Evolutionary conservation across 2,797 vertebrate genomes (phyloP).

Genomic region (Pogoniulus pusillus): DNA sequence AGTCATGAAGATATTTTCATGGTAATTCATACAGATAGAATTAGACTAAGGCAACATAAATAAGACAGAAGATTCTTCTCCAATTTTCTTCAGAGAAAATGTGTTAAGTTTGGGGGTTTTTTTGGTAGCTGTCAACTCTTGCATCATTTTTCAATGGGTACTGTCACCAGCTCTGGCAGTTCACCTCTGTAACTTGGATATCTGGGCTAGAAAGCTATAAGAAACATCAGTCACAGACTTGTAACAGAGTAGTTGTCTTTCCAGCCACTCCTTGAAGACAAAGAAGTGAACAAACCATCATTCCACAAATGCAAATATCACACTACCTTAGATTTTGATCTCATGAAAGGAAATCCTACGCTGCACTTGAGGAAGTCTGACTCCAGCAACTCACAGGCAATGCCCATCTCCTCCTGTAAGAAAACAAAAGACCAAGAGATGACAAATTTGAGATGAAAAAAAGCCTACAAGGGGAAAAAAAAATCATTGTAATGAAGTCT

Average conservation of each 20-base stretch:
- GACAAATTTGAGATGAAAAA: neutral
- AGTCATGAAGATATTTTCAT: neutral
- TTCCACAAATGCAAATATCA: neutral
- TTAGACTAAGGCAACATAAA: neutral
- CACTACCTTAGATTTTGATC: constrained; percentile 91
- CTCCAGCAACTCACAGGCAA: constrained; percentile 93
- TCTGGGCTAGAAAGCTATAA: neutral
- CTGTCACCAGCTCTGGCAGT: neutral
- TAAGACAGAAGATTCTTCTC: neutral
- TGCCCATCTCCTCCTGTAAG: constrained; percentile 93
- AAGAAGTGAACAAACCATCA: neutral
- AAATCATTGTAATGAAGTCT: neutral
- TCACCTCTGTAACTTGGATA: neutral
- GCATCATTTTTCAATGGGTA: neutral
- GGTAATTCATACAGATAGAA: neutral
- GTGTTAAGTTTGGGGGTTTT: neutral
- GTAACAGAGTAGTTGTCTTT: neutral
- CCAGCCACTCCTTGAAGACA: neutral
- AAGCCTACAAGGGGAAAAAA: neutral
- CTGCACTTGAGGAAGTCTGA: constrained; percentile 95
- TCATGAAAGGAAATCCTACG: constrained; percentile 99
- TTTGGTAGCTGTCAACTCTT: neutral
- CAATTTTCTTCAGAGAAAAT: neutral
- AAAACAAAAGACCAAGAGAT: constrained; percentile 19
- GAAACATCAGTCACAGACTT: neutral